Evolutionary conservation across 2,888 invertebrate genomes (phyloP), one percentile per base, ranked within the genome.

Genomic region (Germaria angustata): DNA sequence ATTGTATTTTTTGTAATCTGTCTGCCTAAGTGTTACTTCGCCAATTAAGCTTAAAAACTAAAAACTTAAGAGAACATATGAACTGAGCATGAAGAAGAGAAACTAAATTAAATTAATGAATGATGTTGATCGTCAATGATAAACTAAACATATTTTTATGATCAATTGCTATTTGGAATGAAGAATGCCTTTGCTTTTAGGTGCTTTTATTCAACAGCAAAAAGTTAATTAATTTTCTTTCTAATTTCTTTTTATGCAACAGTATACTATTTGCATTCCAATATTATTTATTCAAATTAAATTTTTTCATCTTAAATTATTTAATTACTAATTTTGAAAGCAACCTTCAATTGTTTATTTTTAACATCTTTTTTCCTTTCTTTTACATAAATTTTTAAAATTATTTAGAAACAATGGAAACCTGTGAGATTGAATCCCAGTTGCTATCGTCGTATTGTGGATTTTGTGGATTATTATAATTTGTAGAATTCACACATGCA

Each of bases 371-470:
- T 85, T 86, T 81, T 77, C 76, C 80, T 84, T 85, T 80, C 81
- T 85, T 86, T 80, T 78, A 80, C 78, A 80, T 85, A 66, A 80
- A 69, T 86, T 84, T 81, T 85, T 84, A 79, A 86, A 84, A 86
- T 86, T 81, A 86, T 86, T 85, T 87, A 90, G 90, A 91, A 90
- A 88, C 90, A 89, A 87, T 91, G 91, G 91, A 91, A 89, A 87
- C 90, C 91, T 85, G 91, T 91, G 86, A 90, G 90, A 88, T 89
- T 90, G 87, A 90, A 91, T 90, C 90, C 90, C 85, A 90, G 89
- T 87, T 90, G 88, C 87, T 90, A 89, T 87, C 89, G 90, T 86
- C 90, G 90, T 84, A 88, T 89, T 86, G 87, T 90, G 87, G 91
- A 91, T 86, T 89, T 89, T 88, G 87, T 89, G 88, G 90, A 91